Evolutionary conservation across 2,888 invertebrate species (phyloP).

Genomic region (Cryptocephalus primarius): DNA sequence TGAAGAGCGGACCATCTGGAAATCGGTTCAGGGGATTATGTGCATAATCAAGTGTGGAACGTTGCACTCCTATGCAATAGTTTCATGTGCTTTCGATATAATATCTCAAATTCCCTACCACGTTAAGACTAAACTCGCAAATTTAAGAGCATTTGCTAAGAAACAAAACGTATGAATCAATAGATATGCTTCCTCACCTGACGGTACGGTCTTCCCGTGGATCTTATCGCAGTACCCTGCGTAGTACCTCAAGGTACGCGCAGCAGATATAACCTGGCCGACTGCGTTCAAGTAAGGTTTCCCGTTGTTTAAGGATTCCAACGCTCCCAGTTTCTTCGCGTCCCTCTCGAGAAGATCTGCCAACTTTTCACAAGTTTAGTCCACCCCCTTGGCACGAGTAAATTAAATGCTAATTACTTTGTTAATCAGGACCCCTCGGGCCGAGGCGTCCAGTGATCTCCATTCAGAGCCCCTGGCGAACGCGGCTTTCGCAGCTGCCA

Average conservation of each 20-base stretch:
- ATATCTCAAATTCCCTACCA: no score
- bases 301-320: constrained; percentile 75
- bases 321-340: constrained; percentile 54
- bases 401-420: constrained; percentile 30
- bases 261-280: constrained; percentile 41
- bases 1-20: constrained; percentile 47
- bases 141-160: no score
- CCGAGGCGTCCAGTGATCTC: constrained; percentile 73
- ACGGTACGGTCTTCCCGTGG: constrained; percentile 75
- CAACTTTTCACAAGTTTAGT: constrained; percentile 36
- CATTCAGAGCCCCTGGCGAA: constrained; percentile 63
- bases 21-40: neutral
- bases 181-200: no score
- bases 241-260: constrained; percentile 51
- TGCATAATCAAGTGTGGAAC: no score
- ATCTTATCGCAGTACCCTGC: constrained; percentile 84
- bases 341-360: constrained; percentile 73
- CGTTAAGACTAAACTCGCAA: no score
- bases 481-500: constrained; percentile 66
- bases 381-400: no score
- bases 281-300: constrained; percentile 53
- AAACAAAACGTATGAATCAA: no score
- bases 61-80: no score
- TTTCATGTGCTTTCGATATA: no score
- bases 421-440: constrained; percentile 61